A percentile compares a stretch with the other conserved stretches of the same genome.
These are phyloP conservation scores for Malachius bipustulatus DNA, from an alignment of 2,888 invertebrate species.

Conservation along the genomic window DNA sequence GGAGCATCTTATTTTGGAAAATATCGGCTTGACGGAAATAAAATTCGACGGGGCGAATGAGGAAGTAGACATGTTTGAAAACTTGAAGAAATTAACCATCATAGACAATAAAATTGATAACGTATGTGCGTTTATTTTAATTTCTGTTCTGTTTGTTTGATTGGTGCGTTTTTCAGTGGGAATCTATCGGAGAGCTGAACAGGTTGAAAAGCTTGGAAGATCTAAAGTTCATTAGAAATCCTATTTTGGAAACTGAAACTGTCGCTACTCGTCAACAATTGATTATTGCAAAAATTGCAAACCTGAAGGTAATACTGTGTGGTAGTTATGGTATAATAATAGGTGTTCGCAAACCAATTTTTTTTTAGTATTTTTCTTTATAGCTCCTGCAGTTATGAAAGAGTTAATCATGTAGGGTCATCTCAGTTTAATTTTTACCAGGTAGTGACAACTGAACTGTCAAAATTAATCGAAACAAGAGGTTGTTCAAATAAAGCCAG, in stretches of 20 bases:
- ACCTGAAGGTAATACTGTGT: slow-evolving; percentile 47
- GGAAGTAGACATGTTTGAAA: slow-evolving; percentile 52
- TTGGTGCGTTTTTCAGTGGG: slow-evolving; percentile 55
- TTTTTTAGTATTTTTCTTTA: no score
- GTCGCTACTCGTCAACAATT: slow-evolving; percentile 66
- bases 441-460: no score
- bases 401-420: no score
- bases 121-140: slow-evolving; percentile 41
- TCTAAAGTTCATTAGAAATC: slow-evolving; percentile 58
- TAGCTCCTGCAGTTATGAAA: no score
- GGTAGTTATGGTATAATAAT: slow-evolving; percentile 8
- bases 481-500: no score
- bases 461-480: no score
- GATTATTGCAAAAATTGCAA: slow-evolving; percentile 69
- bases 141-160: slow-evolving; percentile 2
- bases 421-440: no score
- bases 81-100: slow-evolving; percentile 58
- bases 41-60: slow-evolving; percentile 41
- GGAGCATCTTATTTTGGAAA: slow-evolving; percentile 48
- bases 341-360: background rate
- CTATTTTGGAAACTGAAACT: slow-evolving; percentile 49
- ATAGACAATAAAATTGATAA: slow-evolving; percentile 65
- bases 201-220: slow-evolving; percentile 58
- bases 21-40: slow-evolving; percentile 46
- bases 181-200: slow-evolving; percentile 70